Percentiles rank a stretch among this genome's conserved stretches.
phyloP scores from a whole-genome alignment of 2,888 invertebrate genomes.

The Andrena minutula region DNA sequence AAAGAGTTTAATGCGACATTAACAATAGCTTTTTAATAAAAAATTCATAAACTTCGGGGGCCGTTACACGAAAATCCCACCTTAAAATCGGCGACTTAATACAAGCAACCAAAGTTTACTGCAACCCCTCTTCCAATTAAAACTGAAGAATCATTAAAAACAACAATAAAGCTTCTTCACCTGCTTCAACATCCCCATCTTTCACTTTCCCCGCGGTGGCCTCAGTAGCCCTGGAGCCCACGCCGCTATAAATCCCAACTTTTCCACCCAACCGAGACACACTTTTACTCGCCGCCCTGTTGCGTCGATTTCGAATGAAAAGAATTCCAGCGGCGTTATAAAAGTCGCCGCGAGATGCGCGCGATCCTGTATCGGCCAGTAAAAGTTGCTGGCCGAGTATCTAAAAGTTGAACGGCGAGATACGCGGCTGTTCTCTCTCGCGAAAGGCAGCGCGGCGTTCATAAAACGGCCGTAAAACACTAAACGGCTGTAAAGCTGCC shows the following conservation, averaged over 20 bases:
- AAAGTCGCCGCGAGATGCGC: constrained; percentile 20
- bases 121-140: too few species aligned
- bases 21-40: too few species aligned
- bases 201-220: constrained; percentile 11
- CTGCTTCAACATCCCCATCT: background rate
- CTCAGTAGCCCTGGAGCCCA: background rate
- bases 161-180: too few species aligned
- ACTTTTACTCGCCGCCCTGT: background rate
- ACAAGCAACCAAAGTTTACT: too few species aligned
- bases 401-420: constrained; percentile 29
- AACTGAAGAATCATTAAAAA: too few species aligned
- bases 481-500: constrained; percentile 85
- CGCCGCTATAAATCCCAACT: background rate
- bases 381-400: constrained; percentile 12
- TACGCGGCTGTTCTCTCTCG: constrained; percentile 9
- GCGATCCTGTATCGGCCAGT: constrained; percentile 22
- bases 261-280: background rate
- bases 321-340: constrained; percentile 18
- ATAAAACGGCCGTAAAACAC: constrained; percentile 85
- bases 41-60: too few species aligned
- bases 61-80: too few species aligned
- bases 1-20: too few species aligned
- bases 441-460: constrained; percentile 78
- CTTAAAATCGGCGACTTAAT: too few species aligned
- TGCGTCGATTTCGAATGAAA: background rate